phyloP scores from a whole-genome alignment of 2,113 vertebrate genomes.

The Australoheros scitulus region DNA sequence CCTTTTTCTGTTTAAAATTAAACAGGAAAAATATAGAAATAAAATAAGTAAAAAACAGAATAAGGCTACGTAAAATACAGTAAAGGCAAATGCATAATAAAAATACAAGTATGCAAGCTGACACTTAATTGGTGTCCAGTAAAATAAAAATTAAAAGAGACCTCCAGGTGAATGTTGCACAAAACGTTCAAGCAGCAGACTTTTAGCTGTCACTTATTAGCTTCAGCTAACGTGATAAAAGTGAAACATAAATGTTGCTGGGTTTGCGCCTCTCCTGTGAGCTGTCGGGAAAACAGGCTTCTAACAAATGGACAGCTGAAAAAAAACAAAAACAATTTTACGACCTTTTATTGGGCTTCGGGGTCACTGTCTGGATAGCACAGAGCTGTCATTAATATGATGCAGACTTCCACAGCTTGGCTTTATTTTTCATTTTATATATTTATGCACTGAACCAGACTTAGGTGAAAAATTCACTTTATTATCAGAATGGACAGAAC shows the following conservation, averaged over 20 bases:
- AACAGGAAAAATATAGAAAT: not conserved
- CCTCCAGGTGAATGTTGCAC: not conserved
- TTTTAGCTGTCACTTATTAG: not conserved
- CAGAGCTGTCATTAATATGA: not conserved
- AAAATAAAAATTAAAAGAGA: not conserved
- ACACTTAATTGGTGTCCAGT: accelerated
- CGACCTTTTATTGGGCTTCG: not conserved
- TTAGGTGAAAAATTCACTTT: not conserved
- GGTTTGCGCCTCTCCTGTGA: not conserved
- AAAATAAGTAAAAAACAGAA: not conserved
- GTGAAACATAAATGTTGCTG: too few relatives aligned
- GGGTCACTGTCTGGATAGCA: too few relatives aligned
- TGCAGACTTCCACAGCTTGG: not conserved
- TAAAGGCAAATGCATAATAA: not conserved
- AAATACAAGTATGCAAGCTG: not conserved
- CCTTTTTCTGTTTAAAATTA: too few relatives aligned
- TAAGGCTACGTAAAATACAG: not conserved
- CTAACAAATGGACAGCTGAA: too few relatives aligned
- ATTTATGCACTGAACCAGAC: accelerated
- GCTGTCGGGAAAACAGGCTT: accelerated
- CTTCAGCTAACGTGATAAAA: too few relatives aligned
- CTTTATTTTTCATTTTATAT: not conserved
- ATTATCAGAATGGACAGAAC: not conserved
- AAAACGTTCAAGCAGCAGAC: not conserved
- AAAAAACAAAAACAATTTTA: too few relatives aligned